Evolutionary conservation across 2,888 invertebrate genomes (phyloP), one percentile per base, ranked within the genome.

Genomic region (Barypeithes pellucidus): DNA sequence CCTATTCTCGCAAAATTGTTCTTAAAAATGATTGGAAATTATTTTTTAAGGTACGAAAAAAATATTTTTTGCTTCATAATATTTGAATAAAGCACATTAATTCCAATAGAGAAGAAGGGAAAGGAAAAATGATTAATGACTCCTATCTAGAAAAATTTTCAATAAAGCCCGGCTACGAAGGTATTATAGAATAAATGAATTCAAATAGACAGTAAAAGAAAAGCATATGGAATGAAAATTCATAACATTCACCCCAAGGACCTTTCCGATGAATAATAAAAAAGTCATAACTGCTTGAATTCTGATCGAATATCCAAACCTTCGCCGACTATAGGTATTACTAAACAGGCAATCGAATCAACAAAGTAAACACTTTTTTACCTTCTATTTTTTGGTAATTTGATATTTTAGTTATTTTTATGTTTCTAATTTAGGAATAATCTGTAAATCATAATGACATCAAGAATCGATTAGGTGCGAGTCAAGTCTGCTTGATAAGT

Each of bases 151-250:
- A 67, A 72, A 72, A 67, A 45, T 67, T 61, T 72, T 71, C 72
- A 72, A 72, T 72, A 67, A 72, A 72, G 61, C 72, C 52, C 45
- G 47, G 66, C 43, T 39, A 72, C 67, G 72, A 41, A 72, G 72
- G 61, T 63, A 67, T 67, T 72, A 67, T 67, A 67, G 72, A 72
- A 72, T 72, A 68, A 70, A 74, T 70, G 74, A 74, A 74, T 74
- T 73, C 69, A 69, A 69, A 69, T 68, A 73, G 73, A 73, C 68
- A 73, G 69, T 73, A 66, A 73, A 73, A 72, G 71, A 72, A 68
- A 59, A 66, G 67, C 68, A 73, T 73, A 73, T 73, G 73, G 68
- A 73, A 73, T 73, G 73, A 73, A 73, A 73, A 73, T 73, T 73
- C 73, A 73, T 73, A 65, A 73, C 66, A 73, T 73, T 43, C 43